These are phyloP conservation scores for Bothrops jararaca DNA, from an alignment of 2,113 vertebrate genomes.

Conservation along the genomic window DNA sequence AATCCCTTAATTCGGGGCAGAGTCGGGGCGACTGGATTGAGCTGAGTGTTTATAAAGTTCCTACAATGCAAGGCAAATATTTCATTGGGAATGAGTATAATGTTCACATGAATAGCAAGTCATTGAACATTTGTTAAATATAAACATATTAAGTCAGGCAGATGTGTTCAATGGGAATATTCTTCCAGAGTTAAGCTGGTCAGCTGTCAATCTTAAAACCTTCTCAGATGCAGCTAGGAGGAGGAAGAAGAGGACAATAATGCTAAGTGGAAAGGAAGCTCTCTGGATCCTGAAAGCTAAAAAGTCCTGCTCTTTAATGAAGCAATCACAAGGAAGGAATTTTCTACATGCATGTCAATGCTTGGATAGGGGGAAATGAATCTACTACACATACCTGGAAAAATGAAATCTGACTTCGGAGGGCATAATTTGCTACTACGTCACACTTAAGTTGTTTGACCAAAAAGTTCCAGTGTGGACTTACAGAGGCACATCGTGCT, in stretches of 20 bases:
- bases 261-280: not conserved
- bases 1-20: not conserved
- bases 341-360: not conserved
- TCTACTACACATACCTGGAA: slow-evolving; percentile 70
- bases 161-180: not conserved
- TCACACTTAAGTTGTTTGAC: slow-evolving; percentile 67
- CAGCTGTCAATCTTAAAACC: not conserved
- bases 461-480: slow-evolving; percentile 73
- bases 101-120: not conserved
- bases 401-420: slow-evolving; percentile 62
- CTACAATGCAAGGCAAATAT: not conserved
- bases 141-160: not conserved
- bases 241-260: not conserved
- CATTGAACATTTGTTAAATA: not conserved
- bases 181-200: not conserved
- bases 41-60: not conserved
- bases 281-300: not conserved
- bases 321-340: not conserved
- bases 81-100: not conserved
- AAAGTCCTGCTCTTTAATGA: not conserved
- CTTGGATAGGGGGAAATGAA: not conserved
- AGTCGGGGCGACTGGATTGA: not conserved
- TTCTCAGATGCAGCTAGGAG: not conserved
- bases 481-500: slow-evolving; percentile 72
- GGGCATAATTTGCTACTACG: slow-evolving; percentile 2